A percentile compares a stretch with the other conserved stretches of the same genome.
phyloP scores from a whole-genome alignment of 2,113 vertebrate species.

The Oncorhynchus mykiss region DNA sequence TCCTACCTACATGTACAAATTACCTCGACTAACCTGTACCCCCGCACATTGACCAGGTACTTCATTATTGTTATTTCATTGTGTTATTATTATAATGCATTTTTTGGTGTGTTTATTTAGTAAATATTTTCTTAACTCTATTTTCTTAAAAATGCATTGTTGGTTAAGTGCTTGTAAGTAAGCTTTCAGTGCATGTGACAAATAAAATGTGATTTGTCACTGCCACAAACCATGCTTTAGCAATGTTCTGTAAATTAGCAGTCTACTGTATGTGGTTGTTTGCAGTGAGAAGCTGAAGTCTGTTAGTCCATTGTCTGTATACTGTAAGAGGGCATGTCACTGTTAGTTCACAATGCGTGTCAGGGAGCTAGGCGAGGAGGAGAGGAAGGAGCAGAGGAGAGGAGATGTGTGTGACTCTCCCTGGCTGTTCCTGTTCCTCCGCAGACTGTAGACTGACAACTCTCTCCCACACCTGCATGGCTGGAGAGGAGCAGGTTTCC shows the following conservation, averaged over 20 bases:
- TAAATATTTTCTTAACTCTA: too few relatives aligned
- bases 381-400: constrained; percentile 37
- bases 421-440: constrained; percentile 31
- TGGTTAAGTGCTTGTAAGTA: too few relatives aligned
- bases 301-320: neutral
- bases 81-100: too few relatives aligned
- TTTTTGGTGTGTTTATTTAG: too few relatives aligned
- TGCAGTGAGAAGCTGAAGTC: neutral
- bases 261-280: neutral
- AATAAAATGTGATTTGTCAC: too few relatives aligned
- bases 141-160: too few relatives aligned
- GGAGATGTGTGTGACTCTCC: constrained; percentile 24
- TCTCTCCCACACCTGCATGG: constrained; percentile 37
- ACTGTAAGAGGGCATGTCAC: neutral
- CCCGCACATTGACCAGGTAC: too few relatives aligned
- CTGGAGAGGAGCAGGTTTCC: constrained; percentile 37
- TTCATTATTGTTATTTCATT: too few relatives aligned
- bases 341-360: neutral
- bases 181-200: too few relatives aligned
- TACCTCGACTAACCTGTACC: too few relatives aligned
- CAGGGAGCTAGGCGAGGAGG: constrained; percentile 10
- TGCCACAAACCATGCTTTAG: too few relatives aligned
- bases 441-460: constrained; percentile 38
- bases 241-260: neutral
- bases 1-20: too few relatives aligned